phyloP scores from a whole-genome alignment of 2,113 vertebrate species.

The Gambusia holbrooki region DNA sequence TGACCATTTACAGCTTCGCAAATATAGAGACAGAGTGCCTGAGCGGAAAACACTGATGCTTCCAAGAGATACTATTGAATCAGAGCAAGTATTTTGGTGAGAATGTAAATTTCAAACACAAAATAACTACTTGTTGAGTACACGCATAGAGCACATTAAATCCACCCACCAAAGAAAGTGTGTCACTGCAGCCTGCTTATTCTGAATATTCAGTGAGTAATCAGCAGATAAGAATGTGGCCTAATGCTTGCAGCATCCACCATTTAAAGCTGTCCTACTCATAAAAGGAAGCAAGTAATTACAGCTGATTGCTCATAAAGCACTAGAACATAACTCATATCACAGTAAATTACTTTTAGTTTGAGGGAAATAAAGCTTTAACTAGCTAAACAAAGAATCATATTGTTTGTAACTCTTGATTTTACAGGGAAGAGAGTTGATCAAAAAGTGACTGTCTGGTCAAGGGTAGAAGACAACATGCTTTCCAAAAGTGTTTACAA shows the following conservation, averaged over 20 bases:
- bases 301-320: neutral
- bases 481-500: too few relatives aligned
- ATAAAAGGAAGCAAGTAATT: constrained; percentile 7
- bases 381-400: neutral
- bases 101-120: constrained; percentile 2
- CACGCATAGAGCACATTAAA: neutral
- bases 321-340: neutral
- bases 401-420: neutral
- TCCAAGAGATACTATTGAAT: constrained; percentile 1
- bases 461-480: too few relatives aligned
- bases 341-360: neutral
- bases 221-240: neutral
- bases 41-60: neutral
- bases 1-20: neutral
- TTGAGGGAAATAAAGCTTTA: neutral
- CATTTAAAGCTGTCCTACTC: constrained; percentile 4
- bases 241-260: neutral
- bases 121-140: constrained; percentile 9
- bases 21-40: neutral
- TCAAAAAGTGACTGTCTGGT: neutral
- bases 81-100: constrained; percentile 11
- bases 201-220: neutral
- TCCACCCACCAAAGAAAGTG: neutral
- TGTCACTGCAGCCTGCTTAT: neutral
- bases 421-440: neutral